Conservation (phyloP, 2,888 invertebrate genomes). For the Clitarchus hookeri region DNA sequence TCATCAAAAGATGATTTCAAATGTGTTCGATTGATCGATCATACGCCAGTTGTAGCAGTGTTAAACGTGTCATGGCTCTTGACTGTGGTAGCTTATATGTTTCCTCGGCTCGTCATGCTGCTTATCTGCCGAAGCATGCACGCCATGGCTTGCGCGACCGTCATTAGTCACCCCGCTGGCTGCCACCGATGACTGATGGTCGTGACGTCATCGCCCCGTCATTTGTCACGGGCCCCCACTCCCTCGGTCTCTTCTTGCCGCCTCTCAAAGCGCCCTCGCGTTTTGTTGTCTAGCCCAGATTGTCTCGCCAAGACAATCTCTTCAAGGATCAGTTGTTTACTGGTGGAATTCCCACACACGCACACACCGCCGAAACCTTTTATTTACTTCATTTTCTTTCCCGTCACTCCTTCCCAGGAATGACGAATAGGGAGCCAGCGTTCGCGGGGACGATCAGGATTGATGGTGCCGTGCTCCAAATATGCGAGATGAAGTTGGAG, state of each 20-base stretch:
- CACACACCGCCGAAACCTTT: background rate
- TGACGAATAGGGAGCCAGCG: background rate
- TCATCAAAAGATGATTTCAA: too few relatives aligned
- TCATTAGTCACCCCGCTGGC: background rate
- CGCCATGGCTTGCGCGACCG: background rate
- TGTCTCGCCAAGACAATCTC: conserved; percentile 4
- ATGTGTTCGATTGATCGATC: too few relatives aligned
- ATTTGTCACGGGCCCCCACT: background rate
- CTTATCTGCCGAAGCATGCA: too few relatives aligned
- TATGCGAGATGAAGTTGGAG: background rate
- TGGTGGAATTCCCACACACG: background rate
- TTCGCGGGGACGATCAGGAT: background rate
- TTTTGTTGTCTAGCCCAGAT: background rate
- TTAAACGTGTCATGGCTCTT: too few relatives aligned
- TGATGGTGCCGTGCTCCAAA: background rate
- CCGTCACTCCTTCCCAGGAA: background rate
- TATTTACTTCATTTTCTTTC: background rate
- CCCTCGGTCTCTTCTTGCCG: background rate
- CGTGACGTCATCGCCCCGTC: background rate
- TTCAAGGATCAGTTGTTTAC: background rate
- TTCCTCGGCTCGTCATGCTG: too few relatives aligned
- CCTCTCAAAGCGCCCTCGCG: background rate
- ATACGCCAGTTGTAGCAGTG: too few relatives aligned
- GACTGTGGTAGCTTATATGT: too few relatives aligned
- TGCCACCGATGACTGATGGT: background rate